Base-by-base conservation (phyloP, 1,140 invertebrate genomes). In the Drosophila chauvacae region DNA sequence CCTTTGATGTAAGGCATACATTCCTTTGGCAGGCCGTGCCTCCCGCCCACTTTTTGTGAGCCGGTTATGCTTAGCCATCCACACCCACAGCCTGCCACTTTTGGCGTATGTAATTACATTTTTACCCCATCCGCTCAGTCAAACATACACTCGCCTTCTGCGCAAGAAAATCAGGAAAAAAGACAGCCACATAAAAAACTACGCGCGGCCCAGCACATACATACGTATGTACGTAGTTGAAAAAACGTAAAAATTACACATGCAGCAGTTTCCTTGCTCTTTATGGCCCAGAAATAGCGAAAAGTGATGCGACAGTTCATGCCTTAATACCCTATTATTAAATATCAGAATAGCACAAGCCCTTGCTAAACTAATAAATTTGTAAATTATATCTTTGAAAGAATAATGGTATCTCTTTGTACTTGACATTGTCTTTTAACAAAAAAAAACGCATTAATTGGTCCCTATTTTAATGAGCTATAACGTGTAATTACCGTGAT, bases 51-150 rank as follows among this genome's bases (percentile, higher is more conserved):
- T 81, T 60, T 66, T 77, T 56, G n/a, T 58, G 57, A 23, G 65
- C n/a, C 39, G 50, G 62, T 57, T 72, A 26, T 80, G 72, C 68
- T 84, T 70, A 80, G 77, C 78, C 57, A 59, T 66, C 64, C 56
- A 59, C 61, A 42, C 70, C 59, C 35, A 45, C 47, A 55, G 48
- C 48, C 48, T 65, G 62, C 81, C 81, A 78, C 84, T 90, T 81
- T 88, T 90, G 85, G 80, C 77, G 84, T 90, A 84, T 88, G 77
- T 88, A 90, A 88, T 88, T 88, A 88, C 85, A 88, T 88, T 88
- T 87, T 88, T 77, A 79, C 69, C 74, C 75, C 55, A 63, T 50
- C 47, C 66, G 62, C 62, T 20, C 61, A 53, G 28, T 65, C 35
- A 47, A 69, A 41, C 56, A 51, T 48, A 51, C 30, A 48, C 58